Conservation (phyloP, 1,140 invertebrate genomes). For the Monomorium pharaonis region DNA sequence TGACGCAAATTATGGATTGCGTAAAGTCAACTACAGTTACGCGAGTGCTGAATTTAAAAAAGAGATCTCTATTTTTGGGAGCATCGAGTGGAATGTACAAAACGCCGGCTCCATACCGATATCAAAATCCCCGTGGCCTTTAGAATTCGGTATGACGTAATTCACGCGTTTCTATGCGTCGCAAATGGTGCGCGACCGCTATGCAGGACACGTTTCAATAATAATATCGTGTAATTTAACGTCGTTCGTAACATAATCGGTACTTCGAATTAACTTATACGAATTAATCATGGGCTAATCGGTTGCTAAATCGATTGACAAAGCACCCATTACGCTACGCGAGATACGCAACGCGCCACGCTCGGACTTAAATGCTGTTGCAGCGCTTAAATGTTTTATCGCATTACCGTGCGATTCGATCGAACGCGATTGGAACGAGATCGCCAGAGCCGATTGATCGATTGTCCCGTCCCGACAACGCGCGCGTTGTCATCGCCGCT, state of each 20-base stretch:
- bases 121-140: not conserved
- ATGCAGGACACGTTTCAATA: not conserved
- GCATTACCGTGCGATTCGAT: conserved; percentile 4
- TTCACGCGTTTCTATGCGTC: not conserved
- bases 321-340: not conserved
- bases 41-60: not conserved
- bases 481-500: not conserved
- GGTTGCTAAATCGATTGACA: conserved; percentile 11
- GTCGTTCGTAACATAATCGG: not conserved
- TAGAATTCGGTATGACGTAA: not conserved
- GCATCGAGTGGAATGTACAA: not conserved
- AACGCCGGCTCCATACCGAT: no score
- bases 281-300: conserved; percentile 36
- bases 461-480: not conserved
- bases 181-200: not conserved
- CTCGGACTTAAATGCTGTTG: not conserved
- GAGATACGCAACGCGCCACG: not conserved
- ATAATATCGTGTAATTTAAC: conserved; percentile 5
- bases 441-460: not conserved
- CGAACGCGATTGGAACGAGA: not conserved
- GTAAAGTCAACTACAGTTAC: not conserved
- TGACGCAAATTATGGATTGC: not conserved
- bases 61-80: not conserved
- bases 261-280: conserved; percentile 17
- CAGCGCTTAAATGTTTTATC: not conserved